A percentile compares a stretch with the other conserved stretches of the same genome.
Conservation (phyloP, 2,113 vertebrate species). For the Boleophthalmus pectinirostris region DNA sequence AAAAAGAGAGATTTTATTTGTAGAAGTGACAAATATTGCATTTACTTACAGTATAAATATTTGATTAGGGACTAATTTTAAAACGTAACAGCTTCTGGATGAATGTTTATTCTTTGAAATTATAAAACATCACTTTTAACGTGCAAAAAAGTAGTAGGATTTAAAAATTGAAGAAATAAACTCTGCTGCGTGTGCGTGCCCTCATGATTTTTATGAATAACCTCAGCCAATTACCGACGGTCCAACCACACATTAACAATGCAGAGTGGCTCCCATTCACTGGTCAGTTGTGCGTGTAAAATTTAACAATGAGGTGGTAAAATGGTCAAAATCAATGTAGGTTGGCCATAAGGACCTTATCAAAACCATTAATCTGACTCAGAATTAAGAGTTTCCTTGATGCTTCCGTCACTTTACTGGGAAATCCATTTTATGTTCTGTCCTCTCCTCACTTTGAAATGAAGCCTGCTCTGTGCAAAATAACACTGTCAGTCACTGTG, state of each 20-base stretch:
- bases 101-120: too few species aligned
- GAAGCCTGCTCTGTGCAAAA: background rate
- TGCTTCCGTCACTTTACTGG: slow-evolving; percentile 28
- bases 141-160: too few species aligned
- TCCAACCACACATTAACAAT: background rate
- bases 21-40: too few species aligned
- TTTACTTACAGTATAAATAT: too few species aligned
- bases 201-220: too few species aligned
- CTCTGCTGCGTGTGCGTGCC: too few species aligned
- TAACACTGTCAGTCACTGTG: slow-evolving; percentile 39
- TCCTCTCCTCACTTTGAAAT: slow-evolving; percentile 20
- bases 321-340: background rate
- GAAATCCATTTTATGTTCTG: slow-evolving; percentile 31
- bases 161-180: too few species aligned
- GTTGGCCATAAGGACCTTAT: slow-evolving; percentile 8
- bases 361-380: slow-evolving; percentile 45
- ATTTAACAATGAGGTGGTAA: background rate
- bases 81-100: too few species aligned
- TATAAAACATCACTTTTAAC: too few species aligned
- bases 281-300: background rate
- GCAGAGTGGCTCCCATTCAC: background rate
- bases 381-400: slow-evolving; percentile 38
- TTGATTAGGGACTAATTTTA: too few species aligned
- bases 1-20: too few species aligned
- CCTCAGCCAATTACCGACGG: background rate